Evolutionary conservation across 2,888 invertebrate genomes (phyloP).

Genomic region (Drosophila suboccidentalis): DNA sequence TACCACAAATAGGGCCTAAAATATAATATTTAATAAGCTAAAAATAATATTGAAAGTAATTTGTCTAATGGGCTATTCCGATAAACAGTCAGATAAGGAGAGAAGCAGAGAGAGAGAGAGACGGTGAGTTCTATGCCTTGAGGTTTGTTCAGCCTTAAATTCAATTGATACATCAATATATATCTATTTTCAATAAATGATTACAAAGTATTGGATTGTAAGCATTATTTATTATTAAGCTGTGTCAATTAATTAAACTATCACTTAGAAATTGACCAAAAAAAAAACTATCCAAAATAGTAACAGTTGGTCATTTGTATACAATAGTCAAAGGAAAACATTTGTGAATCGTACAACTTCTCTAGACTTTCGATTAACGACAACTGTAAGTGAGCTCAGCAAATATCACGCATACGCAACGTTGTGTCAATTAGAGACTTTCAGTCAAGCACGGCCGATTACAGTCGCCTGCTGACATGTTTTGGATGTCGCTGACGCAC

Average conservation of each 20-base stretch:
- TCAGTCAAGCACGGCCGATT: neutral
- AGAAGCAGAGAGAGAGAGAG: too few relatives aligned
- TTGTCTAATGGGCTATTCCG: neutral
- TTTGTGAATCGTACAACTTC: neutral
- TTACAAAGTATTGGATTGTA: too few relatives aligned
- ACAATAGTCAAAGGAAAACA: neutral
- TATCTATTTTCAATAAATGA: too few relatives aligned
- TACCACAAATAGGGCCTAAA: too few relatives aligned
- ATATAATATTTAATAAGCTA: neutral
- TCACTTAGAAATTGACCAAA: too few relatives aligned
- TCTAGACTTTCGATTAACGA: neutral
- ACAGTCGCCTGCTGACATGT: neutral
- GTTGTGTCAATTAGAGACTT: neutral
- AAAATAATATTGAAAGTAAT: neutral
- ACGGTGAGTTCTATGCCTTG: too few relatives aligned
- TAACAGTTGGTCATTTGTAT: neutral
- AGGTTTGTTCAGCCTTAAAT: too few relatives aligned
- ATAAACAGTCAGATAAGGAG: too few relatives aligned
- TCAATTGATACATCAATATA: too few relatives aligned
- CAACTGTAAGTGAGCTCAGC: neutral
- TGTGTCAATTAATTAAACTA: too few relatives aligned
- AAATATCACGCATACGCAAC: neutral
- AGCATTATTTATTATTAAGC: too few relatives aligned
- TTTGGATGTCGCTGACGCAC: slow-evolving; percentile 22
- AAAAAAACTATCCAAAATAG: neutral